Evolutionary conservation across 2,797 vertebrate species (phyloP).

Genomic region (Bovichtus diacanthus): DNA sequence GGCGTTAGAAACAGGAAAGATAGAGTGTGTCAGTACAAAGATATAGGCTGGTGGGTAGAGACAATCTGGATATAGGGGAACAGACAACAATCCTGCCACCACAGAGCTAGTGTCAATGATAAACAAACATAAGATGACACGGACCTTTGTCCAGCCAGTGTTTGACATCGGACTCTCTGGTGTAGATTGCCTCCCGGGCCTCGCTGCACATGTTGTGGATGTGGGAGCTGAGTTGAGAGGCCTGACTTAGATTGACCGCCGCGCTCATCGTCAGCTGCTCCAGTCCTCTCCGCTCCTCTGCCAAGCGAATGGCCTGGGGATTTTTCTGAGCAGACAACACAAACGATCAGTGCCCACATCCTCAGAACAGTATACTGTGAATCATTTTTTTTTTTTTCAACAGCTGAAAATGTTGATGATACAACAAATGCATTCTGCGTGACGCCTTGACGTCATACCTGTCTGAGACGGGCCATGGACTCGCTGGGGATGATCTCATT

Average conservation of each 20-base stretch:
- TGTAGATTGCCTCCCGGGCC: constrained; percentile 92
- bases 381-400: not conserved
- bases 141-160: constrained; percentile 95
- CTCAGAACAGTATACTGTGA: not conserved
- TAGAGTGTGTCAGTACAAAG: constrained; percentile 19
- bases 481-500: constrained; percentile 99
- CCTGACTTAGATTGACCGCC: constrained; percentile 92
- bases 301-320: constrained; percentile 90
- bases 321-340: constrained; percentile 88
- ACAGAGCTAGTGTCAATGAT: not conserved
- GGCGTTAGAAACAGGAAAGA: constrained; percentile 25
- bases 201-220: constrained; percentile 94
- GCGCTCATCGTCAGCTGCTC: constrained; percentile 93
- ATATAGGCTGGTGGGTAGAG: not conserved
- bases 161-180: constrained; percentile 91
- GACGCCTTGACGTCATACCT: constrained; percentile 82
- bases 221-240: constrained; percentile 91
- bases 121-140: constrained; percentile 23
- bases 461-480: constrained; percentile 96
- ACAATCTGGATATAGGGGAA: not conserved
- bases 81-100: not conserved
- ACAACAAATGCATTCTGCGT: not conserved
- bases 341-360: not conserved
- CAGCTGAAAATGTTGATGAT: not conserved
- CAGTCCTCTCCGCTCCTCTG: constrained; percentile 90